Percentiles rank a stretch among this genome's conserved stretches.
phyloP scores from a whole-genome alignment of 1,140 invertebrate genomes.

The Adelges cooleyi region DNA sequence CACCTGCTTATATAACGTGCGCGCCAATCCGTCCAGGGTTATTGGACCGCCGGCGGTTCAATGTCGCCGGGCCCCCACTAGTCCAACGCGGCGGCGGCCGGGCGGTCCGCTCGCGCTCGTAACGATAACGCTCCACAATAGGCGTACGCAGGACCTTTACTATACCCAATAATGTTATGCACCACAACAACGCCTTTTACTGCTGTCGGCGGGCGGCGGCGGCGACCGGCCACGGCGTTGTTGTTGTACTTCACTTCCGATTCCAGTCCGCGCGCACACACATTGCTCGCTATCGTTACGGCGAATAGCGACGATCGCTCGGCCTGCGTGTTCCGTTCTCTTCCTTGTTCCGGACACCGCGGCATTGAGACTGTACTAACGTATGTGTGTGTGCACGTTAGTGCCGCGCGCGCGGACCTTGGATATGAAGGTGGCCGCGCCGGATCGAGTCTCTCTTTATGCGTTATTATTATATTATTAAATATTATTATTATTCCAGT shows the following conservation, averaged over 20 bases:
- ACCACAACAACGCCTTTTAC: slow-evolving; percentile 17
- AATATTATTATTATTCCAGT: too few relatives aligned
- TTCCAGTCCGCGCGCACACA: background rate
- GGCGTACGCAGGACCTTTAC: too few relatives aligned
- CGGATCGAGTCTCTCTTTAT: background rate
- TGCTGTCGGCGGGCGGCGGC: background rate
- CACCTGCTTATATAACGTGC: slow-evolving; percentile 28
- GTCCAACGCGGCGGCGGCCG: background rate
- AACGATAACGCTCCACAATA: too few relatives aligned
- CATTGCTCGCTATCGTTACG: background rate
- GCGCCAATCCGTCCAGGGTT: slow-evolving; percentile 21
- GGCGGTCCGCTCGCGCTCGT: background rate
- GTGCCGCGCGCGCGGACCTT: background rate
- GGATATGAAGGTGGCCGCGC: slow-evolving; percentile 17
- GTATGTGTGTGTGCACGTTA: background rate
- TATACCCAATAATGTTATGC: background rate
- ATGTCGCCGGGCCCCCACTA: slow-evolving; percentile 25
- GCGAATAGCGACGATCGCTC: too few relatives aligned
- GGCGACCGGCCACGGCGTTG: background rate
- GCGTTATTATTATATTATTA: too few relatives aligned
- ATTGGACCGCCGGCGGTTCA: slow-evolving; percentile 25
- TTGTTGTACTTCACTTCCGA: slow-evolving; percentile 22
- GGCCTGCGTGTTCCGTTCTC: background rate
- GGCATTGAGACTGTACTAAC: slow-evolving; percentile 13
- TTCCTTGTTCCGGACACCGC: slow-evolving; percentile 24